These are phyloP conservation scores for Fratercula arctica DNA, from an alignment of 2,797 vertebrate species.

Conservation along the genomic window DNA sequence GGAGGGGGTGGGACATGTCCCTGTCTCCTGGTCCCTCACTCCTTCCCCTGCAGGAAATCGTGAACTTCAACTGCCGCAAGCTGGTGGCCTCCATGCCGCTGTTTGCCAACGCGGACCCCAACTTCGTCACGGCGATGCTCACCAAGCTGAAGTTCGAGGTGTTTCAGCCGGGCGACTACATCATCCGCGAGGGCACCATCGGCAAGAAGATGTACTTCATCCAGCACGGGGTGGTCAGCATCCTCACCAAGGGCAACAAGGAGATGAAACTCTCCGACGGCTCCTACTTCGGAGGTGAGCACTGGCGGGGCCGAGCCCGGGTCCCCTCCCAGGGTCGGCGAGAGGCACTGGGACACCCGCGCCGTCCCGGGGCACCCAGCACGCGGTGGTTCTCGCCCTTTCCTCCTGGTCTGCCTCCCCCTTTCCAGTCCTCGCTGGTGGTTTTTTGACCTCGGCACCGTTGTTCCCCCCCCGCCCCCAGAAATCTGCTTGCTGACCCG, in stretches of 20 bases:
- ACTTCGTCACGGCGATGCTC: slow-evolving; percentile 93
- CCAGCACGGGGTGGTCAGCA: slow-evolving; percentile 89
- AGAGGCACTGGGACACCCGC: rapidly evolving
- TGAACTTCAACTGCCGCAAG: slow-evolving; percentile 95
- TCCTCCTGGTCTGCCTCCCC: neutral
- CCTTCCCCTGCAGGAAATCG: slow-evolving; percentile 83
- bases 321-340: rapidly evolving
- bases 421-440: rapidly evolving
- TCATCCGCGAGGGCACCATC: slow-evolving; percentile 90
- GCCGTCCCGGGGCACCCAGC: neutral
- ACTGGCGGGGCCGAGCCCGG: neutral
- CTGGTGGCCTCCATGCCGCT: slow-evolving; percentile 94
- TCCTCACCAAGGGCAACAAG: slow-evolving; percentile 90
- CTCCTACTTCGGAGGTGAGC: slow-evolving; percentile 91
- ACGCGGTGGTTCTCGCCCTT: rapidly evolving
- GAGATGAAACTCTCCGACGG: slow-evolving; percentile 93
- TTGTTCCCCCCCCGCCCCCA: neutral
- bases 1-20: rapidly evolving
- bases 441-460: neutral
- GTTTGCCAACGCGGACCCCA: slow-evolving; percentile 93
- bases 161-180: slow-evolving; percentile 91
- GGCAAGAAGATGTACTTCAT: slow-evolving; percentile 99
- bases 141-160: slow-evolving; percentile 95
- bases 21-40: neutral
- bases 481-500: slow-evolving; percentile 95